These are phyloP conservation scores for Anniella stebbinsi DNA, from an alignment of 2,797 vertebrate species.

Conservation along the genomic window DNA sequence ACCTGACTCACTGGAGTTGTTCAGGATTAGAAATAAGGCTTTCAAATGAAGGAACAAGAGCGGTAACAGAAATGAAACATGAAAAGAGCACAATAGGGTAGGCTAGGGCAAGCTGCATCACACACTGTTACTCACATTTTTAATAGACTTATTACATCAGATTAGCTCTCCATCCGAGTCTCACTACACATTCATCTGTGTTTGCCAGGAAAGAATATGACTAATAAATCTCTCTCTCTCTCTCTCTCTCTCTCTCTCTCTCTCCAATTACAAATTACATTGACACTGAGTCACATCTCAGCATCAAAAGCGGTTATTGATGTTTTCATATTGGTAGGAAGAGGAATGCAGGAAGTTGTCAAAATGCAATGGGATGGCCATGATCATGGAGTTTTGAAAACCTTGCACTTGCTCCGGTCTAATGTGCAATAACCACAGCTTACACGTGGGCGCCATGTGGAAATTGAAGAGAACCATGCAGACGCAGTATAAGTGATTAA, in stretches of 20 bases:
- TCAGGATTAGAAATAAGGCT: conserved; percentile 67
- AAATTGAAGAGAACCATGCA: neutral
- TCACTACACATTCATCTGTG: conserved; percentile 33
- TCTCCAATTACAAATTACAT: conserved; percentile 63
- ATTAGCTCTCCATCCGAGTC: conserved; percentile 42
- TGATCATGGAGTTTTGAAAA: neutral
- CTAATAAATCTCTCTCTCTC: neutral
- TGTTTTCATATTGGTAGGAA: conserved; percentile 56
- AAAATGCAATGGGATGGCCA: neutral
- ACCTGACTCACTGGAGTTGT: conserved; percentile 67
- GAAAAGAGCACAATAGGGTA: conserved; percentile 64
- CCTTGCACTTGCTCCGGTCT: neutral
- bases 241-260: too few relatives aligned
- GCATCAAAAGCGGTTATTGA: conserved; percentile 62
- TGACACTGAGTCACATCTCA: conserved; percentile 60
- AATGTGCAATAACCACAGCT: neutral
- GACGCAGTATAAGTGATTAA: neutral
- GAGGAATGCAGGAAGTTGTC: neutral
- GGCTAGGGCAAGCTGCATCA: neutral
- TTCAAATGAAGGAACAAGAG: conserved; percentile 55
- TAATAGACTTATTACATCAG: conserved; percentile 49
- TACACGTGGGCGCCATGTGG: too few relatives aligned
- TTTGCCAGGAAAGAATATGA: conserved; percentile 35
- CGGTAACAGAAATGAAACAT: conserved; percentile 60
- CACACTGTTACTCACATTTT: conserved; percentile 19